These are phyloP conservation scores for Chaetophractus vellerosus DNA, from an alignment of 2,797 vertebrate species.

Conservation along the genomic window DNA sequence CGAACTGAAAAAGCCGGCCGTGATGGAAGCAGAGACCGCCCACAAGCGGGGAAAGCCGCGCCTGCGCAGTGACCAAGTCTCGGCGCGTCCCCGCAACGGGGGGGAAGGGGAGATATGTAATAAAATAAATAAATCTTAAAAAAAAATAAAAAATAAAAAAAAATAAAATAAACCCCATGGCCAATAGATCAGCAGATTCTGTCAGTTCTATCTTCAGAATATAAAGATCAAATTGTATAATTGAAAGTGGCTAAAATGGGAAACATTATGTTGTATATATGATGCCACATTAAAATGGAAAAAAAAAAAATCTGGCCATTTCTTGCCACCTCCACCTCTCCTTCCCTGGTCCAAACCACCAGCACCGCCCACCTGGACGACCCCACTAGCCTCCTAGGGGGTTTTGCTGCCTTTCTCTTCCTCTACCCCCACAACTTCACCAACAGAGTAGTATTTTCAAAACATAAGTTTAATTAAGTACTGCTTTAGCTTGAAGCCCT, in stretches of 20 bases:
- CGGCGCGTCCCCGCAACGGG: too few relatives aligned
- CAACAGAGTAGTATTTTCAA: constrained; percentile 13
- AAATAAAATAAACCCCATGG: not conserved
- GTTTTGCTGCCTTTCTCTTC: not conserved
- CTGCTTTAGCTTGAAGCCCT: constrained; percentile 1
- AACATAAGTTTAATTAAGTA: not conserved
- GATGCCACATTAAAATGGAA: too few relatives aligned
- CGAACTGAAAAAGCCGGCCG: too few relatives aligned
- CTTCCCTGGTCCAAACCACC: not conserved
- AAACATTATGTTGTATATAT: too few relatives aligned
- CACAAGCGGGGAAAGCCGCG: too few relatives aligned
- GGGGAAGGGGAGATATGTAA: too few relatives aligned
- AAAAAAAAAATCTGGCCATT: not conserved
- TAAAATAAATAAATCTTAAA: too few relatives aligned
- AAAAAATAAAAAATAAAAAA: too few relatives aligned
- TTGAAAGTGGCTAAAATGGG: too few relatives aligned
- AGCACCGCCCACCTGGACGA: not conserved
- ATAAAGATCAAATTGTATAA: not conserved
- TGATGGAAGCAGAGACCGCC: too few relatives aligned
- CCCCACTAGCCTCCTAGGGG: not conserved
- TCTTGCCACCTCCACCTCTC: not conserved
- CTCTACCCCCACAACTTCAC: not conserved
- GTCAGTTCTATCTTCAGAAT: constrained; percentile 31
- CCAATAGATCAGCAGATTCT: not conserved
- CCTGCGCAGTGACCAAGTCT: too few relatives aligned